phyloP scores from a whole-genome alignment of 1,140 invertebrate genomes.

The Ridgeia piscesae region DNA sequence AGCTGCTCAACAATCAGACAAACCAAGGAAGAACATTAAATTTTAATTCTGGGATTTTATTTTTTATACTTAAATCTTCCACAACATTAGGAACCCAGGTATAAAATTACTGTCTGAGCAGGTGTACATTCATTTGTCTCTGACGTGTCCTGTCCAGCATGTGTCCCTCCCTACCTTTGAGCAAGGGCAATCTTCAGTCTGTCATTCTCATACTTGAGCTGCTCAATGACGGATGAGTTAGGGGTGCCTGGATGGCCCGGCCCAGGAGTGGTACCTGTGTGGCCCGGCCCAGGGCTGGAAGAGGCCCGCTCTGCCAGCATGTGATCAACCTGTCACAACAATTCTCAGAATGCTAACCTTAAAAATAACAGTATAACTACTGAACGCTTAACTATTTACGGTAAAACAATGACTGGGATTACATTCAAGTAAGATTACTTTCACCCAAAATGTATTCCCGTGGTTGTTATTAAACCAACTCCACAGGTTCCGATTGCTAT shows the following conservation, averaged over 20 bases:
- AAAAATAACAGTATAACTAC: no score
- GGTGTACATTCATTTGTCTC: not conserved
- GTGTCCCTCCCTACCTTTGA: conserved; percentile 72
- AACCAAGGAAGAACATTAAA: not conserved
- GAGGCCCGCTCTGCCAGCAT: not conserved
- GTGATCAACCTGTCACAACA: not conserved
- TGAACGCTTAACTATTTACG: no score
- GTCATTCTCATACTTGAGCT: conserved; percentile 96
- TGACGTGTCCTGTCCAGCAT: not conserved
- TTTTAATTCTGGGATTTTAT: not conserved
- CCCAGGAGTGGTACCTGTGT: not conserved
- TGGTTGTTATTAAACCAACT: no score
- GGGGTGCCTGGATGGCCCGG: conserved; percentile 9
- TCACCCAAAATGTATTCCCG: no score
- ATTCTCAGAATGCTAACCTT: not conserved
- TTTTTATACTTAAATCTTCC: not conserved
- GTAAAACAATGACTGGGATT: no score
- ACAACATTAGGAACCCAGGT: no score
- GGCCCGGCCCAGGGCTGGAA: conserved; percentile 14
- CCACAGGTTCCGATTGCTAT: no score
- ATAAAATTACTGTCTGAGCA: no score
- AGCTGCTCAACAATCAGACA: not conserved
- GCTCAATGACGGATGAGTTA: conserved; percentile 52
- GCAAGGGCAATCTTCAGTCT: conserved; percentile 90
- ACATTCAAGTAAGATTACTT: no score